Percentiles rank a stretch among this genome's conserved stretches.
phyloP scores from a whole-genome alignment of 1,140 invertebrate genomes.

The Diorhabda sublineata region DNA sequence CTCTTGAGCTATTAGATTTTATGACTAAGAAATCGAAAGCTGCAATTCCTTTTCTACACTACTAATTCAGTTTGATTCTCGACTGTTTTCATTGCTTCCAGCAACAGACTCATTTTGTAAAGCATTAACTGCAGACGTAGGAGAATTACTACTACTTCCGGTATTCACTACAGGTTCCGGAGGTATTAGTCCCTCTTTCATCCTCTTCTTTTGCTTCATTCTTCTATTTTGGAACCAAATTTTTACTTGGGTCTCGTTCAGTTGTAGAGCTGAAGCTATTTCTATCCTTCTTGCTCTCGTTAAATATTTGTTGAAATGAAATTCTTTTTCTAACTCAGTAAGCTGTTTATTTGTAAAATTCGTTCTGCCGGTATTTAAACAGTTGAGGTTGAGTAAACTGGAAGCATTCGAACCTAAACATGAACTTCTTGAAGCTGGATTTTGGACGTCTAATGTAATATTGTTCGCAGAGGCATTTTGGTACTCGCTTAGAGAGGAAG shows the following conservation, averaged over 20 bases:
- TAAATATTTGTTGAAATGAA: slow-evolving; percentile 99
- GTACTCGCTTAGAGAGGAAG: slow-evolving; percentile 43
- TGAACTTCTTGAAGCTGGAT: slow-evolving; percentile 34
- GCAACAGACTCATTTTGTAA: slow-evolving; percentile 44
- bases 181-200: slow-evolving; percentile 83
- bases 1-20: too few species aligned
- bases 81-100: slow-evolving; percentile 59
- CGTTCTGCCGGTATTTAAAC: slow-evolving; percentile 82
- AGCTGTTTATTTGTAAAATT: slow-evolving; percentile 99
- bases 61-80: slow-evolving; percentile 55
- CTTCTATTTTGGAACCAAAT: slow-evolving; percentile 91
- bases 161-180: slow-evolving; percentile 49
- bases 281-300: slow-evolving; percentile 94
- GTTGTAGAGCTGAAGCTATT: slow-evolving; percentile 90
- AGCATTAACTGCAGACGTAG: slow-evolving; percentile 40
- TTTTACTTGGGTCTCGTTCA: slow-evolving; percentile 95
- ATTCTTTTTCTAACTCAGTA: slow-evolving; percentile 98
- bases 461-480: slow-evolving; percentile 24
- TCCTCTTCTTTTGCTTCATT: slow-evolving; percentile 92
- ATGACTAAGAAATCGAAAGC: not conserved
- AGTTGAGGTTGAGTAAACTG: slow-evolving; percentile 46
- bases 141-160: slow-evolving; percentile 43
- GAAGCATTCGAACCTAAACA: slow-evolving; percentile 41
- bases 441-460: slow-evolving; percentile 35
- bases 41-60: slow-evolving; percentile 1